phyloP scores from a whole-genome alignment of 2,797 vertebrate species.

The Phataginus tetradactyla region DNA sequence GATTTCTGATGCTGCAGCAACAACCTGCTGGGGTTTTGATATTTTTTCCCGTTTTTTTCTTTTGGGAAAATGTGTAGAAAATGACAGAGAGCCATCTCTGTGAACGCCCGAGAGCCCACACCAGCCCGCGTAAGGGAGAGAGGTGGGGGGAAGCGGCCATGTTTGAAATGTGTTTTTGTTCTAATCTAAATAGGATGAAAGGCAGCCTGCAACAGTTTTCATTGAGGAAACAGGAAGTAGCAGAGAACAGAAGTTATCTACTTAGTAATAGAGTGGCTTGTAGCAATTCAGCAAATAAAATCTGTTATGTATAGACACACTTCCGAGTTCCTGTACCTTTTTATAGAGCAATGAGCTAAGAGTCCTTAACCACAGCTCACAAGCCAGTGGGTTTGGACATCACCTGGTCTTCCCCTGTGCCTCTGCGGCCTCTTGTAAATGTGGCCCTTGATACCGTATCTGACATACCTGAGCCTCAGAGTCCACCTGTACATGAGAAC shows the following conservation, averaged over 20 bases:
- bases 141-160: not conserved
- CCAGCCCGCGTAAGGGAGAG: not conserved
- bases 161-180: not conserved
- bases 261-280: not conserved
- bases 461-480: not conserved
- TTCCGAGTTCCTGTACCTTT: not conserved
- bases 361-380: not conserved
- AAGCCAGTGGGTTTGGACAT: too few species aligned
- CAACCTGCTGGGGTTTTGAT: not conserved
- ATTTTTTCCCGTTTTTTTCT: not conserved
- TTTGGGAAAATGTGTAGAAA: constrained; percentile 32
- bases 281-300: not conserved
- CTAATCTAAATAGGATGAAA: not conserved
- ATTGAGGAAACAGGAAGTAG: not conserved
- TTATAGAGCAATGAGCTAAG: not conserved
- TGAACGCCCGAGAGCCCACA: not conserved
- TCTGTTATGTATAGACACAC: not conserved
- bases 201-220: not conserved
- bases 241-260: not conserved
- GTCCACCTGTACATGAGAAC: too few species aligned
- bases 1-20: not conserved
- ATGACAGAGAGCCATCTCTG: not conserved
- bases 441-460: not conserved
- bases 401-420: not conserved
- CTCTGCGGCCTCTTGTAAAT: not conserved